Conservation (phyloP, 2,797 vertebrate species). For the Orestias chungarensis region DNA sequence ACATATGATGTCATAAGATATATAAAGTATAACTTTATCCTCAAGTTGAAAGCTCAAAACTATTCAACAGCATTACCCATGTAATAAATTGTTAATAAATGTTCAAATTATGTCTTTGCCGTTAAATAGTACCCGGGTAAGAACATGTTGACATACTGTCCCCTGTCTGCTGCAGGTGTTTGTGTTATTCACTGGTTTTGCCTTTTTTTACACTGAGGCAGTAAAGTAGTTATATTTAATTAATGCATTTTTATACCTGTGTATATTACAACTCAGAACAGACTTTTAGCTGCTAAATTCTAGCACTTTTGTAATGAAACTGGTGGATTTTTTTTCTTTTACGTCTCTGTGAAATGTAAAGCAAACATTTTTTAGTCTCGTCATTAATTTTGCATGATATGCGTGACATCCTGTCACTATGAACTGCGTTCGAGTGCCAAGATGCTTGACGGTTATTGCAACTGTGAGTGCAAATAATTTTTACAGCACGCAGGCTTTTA, state of each 20-base stretch:
- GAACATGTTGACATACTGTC: no score
- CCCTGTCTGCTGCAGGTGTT: not conserved
- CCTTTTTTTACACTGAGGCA: not conserved
- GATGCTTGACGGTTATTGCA: not conserved
- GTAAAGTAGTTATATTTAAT: not conserved
- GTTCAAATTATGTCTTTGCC: not conserved
- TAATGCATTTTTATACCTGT: not conserved
- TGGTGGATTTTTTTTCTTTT: not conserved
- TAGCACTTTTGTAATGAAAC: not conserved
- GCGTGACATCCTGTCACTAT: not conserved
- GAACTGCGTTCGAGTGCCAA: not conserved
- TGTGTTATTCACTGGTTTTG: not conserved
- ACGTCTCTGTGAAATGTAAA: not conserved
- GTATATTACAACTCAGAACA: slow-evolving; percentile 1
- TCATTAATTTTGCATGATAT: not conserved
- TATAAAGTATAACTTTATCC: not conserved
- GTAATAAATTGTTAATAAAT: not conserved
- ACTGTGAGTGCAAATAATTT: not conserved
- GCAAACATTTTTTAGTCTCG: not conserved
- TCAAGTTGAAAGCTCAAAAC: not conserved
- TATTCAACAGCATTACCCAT: not conserved
- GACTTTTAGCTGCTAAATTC: not conserved
- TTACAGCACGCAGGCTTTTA: not conserved
- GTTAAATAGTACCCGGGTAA: not conserved
- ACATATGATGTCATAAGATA: no score